These are phyloP conservation scores for Propithecus coquereli DNA, from an alignment of 2,113 vertebrate species.

Conservation along the genomic window DNA sequence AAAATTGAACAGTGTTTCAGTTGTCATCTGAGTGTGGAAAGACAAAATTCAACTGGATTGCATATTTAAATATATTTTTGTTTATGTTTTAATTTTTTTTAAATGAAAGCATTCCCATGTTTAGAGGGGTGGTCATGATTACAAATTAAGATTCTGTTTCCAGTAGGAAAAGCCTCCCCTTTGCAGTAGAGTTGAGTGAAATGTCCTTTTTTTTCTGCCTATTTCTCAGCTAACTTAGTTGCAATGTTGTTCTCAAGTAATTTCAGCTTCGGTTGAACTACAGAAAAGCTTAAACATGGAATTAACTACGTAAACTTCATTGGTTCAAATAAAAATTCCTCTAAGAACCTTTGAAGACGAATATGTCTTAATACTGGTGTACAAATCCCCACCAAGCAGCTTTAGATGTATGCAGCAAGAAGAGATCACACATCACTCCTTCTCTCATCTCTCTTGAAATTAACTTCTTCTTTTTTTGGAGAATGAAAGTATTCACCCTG, in stretches of 20 bases:
- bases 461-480: not conserved
- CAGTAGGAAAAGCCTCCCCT: not conserved
- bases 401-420: not conserved
- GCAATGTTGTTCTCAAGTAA: not conserved
- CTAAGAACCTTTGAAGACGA: not conserved
- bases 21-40: slow-evolving; percentile 20
- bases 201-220: not conserved
- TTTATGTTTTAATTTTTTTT: slow-evolving; percentile 21
- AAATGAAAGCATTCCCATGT: not conserved
- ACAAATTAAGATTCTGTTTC: not conserved
- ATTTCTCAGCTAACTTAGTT: fast-evolving
- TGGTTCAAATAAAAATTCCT: not conserved
- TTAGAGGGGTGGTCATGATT: not conserved
- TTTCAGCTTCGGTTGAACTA: not conserved
- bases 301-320: not conserved
- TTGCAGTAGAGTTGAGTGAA: not conserved
- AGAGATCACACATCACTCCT: not conserved
- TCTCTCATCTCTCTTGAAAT: not conserved
- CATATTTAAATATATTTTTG: slow-evolving; percentile 13
- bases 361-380: not conserved
- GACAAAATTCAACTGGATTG: not conserved
- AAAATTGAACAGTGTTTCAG: slow-evolving; percentile 2
- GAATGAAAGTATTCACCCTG: not conserved
- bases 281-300: not conserved
- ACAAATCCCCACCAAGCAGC: not conserved